Evolutionary conservation across 2,888 invertebrate genomes (phyloP).

Genomic region (Scrobipalpa atriplicella): DNA sequence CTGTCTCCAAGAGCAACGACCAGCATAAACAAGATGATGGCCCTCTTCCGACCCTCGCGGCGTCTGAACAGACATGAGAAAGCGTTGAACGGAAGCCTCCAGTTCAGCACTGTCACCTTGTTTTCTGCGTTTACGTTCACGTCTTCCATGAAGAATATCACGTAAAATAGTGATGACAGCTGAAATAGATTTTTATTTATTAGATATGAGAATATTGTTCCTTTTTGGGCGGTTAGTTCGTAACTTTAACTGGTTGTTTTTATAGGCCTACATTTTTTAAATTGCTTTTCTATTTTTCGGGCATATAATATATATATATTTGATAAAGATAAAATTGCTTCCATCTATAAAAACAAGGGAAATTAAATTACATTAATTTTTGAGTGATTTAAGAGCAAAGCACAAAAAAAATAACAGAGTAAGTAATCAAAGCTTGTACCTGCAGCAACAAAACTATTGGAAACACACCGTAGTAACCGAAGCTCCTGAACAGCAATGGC

Average conservation of each 20-base stretch:
- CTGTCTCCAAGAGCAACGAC: slow-evolving; percentile 79
- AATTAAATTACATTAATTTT: too few species aligned
- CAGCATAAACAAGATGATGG: slow-evolving; percentile 86
- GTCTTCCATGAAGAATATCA: slow-evolving; percentile 84
- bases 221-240: too few species aligned
- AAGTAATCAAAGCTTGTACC: slow-evolving; percentile 62
- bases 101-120: slow-evolving; percentile 76
- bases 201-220: too few species aligned
- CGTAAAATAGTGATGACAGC: slow-evolving; percentile 83
- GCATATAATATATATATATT: too few species aligned
- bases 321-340: too few species aligned
- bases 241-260: too few species aligned
- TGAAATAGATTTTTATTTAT: slow-evolving; percentile 56
- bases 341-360: too few species aligned
- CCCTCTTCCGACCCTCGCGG: slow-evolving; percentile 84
- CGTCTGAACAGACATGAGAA: slow-evolving; percentile 83
- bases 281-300: too few species aligned
- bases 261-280: too few species aligned
- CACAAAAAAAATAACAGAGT: not conserved
- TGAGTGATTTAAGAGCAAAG: too few species aligned
- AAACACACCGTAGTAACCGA: slow-evolving; percentile 89
- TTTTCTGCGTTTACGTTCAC: slow-evolving; percentile 84
- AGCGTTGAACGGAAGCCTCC: slow-evolving; percentile 70
- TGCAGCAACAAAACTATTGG: slow-evolving; percentile 81
- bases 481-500: slow-evolving; percentile 86